These are phyloP conservation scores for Dione juno DNA, from an alignment of 2,888 invertebrate species.

Conservation along the genomic window DNA sequence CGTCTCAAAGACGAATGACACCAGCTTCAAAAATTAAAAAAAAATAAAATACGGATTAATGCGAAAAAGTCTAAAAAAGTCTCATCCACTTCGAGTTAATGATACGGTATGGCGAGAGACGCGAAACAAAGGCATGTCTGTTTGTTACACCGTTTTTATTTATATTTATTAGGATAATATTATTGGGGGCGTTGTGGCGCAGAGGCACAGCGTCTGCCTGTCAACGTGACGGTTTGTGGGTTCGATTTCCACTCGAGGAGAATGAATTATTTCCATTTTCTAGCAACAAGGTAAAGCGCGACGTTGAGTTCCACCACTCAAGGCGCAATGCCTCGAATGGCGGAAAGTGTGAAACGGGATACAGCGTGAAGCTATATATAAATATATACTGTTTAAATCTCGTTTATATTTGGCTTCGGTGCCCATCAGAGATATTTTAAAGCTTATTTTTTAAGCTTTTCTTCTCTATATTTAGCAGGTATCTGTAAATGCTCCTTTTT, in stretches of 20 bases:
- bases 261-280: not conserved
- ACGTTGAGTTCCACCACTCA: not conserved
- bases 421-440: too few relatives aligned
- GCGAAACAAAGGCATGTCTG: constrained; percentile 76
- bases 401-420: too few relatives aligned
- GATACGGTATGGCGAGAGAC: constrained; percentile 81
- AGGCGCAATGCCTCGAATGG: not conserved
- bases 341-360: not conserved
- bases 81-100: constrained; percentile 82
- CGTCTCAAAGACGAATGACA: constrained; percentile 71
- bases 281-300: not conserved
- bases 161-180: not conserved
- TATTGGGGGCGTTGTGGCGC: not conserved
- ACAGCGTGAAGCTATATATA: not conserved
- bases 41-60: constrained; percentile 67
- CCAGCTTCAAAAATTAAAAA: constrained; percentile 74
- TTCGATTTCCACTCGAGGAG: not conserved
- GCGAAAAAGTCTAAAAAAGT: constrained; percentile 77
- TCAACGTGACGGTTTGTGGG: not conserved
- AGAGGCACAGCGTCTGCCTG: not conserved
- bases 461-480: too few relatives aligned
- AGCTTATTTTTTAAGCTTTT: too few relatives aligned
- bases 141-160: constrained; percentile 60
- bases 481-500: too few relatives aligned
- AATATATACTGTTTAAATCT: too few relatives aligned